A percentile compares a stretch with the other conserved stretches of the same genome.
These are phyloP conservation scores for Agapostemon virescens DNA, from an alignment of 2,888 invertebrate genomes.

Conservation along the genomic window DNA sequence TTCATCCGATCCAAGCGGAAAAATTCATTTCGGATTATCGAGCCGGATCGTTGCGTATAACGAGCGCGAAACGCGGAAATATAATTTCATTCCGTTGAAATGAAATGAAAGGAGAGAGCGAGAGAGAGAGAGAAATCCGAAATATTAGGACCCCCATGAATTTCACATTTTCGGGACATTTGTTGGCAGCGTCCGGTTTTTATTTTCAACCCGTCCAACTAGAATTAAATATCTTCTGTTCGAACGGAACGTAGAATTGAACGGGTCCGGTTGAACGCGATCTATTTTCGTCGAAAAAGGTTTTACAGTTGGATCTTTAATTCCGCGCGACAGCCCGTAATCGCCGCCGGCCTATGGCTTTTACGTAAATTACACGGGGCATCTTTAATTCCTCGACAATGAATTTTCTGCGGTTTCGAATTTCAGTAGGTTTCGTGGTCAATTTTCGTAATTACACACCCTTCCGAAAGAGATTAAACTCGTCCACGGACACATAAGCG, in stretches of 20 bases:
- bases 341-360: background rate
- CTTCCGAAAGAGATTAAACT: background rate
- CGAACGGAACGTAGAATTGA: background rate
- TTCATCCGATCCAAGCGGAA: slow-evolving; percentile 4
- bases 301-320: background rate
- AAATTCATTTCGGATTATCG: slow-evolving; percentile 47
- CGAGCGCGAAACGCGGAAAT: slow-evolving; percentile 16
- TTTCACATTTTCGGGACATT: background rate
- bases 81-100: slow-evolving; percentile 30
- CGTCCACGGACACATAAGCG: background rate
- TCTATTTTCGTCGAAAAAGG: background rate
- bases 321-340: background rate
- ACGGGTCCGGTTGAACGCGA: background rate
- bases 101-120: background rate
- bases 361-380: background rate
- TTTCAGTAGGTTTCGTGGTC: background rate
- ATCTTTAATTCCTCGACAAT: background rate
- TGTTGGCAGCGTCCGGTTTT: background rate
- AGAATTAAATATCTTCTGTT: background rate
- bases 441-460: background rate
- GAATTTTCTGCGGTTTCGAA: background rate
- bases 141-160: background rate
- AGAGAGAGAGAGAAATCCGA: background rate
- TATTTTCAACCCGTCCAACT: background rate
- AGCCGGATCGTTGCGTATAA: background rate